A percentile compares a stretch with the other conserved stretches of the same genome.
Evolutionary conservation across 2,797 vertebrate genomes (phyloP).

Genomic region (Coluber constrictor): DNA sequence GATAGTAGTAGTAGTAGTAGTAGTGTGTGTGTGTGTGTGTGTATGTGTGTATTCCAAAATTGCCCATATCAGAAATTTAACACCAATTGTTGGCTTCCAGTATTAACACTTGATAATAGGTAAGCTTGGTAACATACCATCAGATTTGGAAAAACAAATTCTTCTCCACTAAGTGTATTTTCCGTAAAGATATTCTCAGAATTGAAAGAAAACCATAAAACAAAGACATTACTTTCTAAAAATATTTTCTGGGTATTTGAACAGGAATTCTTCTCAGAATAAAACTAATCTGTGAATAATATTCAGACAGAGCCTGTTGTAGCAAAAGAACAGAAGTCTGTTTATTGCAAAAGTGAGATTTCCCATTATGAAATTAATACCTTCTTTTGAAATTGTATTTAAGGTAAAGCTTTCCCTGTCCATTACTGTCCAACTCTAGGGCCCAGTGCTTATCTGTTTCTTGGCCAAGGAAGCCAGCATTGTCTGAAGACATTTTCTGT

Average conservation of each 20-base stretch:
- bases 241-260: not conserved
- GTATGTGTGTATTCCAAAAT: not conserved
- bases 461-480: not conserved
- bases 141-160: not conserved
- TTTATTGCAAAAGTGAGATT: not conserved
- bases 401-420: too few relatives aligned
- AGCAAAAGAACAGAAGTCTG: not conserved
- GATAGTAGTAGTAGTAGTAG: not conserved
- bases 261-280: not conserved
- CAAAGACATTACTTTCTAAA: not conserved
- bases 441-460: too few relatives aligned
- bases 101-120: not conserved
- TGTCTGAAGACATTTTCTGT: not conserved
- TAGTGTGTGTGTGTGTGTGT: too few relatives aligned
- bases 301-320: not conserved
- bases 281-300: not conserved
- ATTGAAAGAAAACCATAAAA: not conserved
- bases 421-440: too few relatives aligned
- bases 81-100: not conserved
- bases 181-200: not conserved
- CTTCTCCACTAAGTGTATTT: too few relatives aligned
- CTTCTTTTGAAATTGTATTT: not conserved
- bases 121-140: not conserved
- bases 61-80: not conserved
- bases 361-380: not conserved